Percentiles rank a stretch among this genome's conserved stretches.
Evolutionary conservation across 2,888 invertebrate species (phyloP).

Genomic region (Nysson spinosus): DNA sequence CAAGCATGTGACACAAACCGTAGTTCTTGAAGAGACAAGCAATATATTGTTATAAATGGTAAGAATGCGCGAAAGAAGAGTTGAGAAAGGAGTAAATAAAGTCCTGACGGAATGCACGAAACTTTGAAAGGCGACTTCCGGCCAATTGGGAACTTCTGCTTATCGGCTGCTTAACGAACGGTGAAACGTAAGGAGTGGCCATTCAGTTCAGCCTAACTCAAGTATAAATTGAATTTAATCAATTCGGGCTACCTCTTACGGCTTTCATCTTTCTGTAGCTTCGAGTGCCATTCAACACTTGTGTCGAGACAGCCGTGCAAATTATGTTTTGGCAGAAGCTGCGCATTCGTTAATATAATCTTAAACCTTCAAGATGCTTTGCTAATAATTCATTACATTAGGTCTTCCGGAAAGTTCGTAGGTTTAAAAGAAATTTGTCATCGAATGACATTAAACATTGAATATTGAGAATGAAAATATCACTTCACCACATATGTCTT

Average conservation of each 20-base stretch:
- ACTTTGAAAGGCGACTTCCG: conserved; percentile 41
- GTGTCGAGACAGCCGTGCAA: conserved; percentile 18
- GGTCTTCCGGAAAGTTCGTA: no score
- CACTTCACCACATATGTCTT: no score
- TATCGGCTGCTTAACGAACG: conserved; percentile 56
- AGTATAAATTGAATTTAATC: conserved; percentile 67
- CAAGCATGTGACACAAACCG: no score
- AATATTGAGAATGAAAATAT: no score
- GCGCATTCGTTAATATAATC: no score
- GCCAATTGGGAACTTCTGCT: conserved; percentile 54
- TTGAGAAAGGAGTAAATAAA: conserved; percentile 56
- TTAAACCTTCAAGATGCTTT: no score
- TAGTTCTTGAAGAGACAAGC: no score
- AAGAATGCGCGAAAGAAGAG: no score
- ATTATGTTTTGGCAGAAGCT: conserved; percentile 13
- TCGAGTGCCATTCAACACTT: conserved; percentile 27
- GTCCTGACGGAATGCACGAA: conserved; percentile 36
- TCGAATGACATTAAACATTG: no score
- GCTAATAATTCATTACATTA: no score
- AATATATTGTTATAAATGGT: no score
- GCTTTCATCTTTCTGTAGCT: not conserved
- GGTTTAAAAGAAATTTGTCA: no score
- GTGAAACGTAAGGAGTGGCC: conserved; percentile 43
- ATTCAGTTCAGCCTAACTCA: conserved; percentile 48
- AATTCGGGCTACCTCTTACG: conserved; percentile 42